Evolutionary conservation across 2,113 vertebrate genomes (phyloP), one percentile per base, ranked within the genome.

Genomic region (Microcebus jonahi): DNA sequence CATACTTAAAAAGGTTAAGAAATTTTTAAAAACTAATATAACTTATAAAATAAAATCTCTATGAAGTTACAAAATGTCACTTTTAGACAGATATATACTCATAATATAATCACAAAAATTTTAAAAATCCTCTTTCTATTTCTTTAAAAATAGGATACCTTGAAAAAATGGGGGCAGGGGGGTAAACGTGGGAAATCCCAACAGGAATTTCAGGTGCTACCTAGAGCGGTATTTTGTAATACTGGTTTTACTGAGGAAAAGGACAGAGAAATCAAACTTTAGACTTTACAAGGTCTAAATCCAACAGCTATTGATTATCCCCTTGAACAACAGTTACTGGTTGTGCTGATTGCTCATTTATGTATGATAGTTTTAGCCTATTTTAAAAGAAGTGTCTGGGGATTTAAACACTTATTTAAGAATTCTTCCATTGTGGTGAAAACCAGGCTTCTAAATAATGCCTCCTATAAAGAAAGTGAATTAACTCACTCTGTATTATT

Each of bases 241-340:
- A 53, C 1, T 42, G 50, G 27, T 21, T 81, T 95, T 82, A 57
- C 14, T n/a, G 70, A 71, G 17, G 2, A 45, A 45, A 86, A 96
- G 76, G 7, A 8, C 0, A 34, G 57, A 90, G 85, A 82, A 27
- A 0, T 45, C 27, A 71, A 93, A 45, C 29, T 94, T 86, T 42
- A 77, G 70, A 73, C 75, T 79, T 95, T 76, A 45, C 67, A 82
- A 96, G 84, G 82, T 96, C 88, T 88, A 97, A 97, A 95, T 95
- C 79, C 81, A 96, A 71, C n/a, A 88, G 88, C 68, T 77, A 97
- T 34, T 17, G 12, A 98, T 97, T 95, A 97, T 31, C 63, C 70
- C 91, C 59, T 85, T 94, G 83, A 80, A 61, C 80, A 42, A 63
- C 11, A 86, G 81, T 97, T 86, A 94, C 31, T 55, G 21, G 57